phyloP scores from a whole-genome alignment of 1,140 invertebrate species.

The Papilio aristodemus region DNA sequence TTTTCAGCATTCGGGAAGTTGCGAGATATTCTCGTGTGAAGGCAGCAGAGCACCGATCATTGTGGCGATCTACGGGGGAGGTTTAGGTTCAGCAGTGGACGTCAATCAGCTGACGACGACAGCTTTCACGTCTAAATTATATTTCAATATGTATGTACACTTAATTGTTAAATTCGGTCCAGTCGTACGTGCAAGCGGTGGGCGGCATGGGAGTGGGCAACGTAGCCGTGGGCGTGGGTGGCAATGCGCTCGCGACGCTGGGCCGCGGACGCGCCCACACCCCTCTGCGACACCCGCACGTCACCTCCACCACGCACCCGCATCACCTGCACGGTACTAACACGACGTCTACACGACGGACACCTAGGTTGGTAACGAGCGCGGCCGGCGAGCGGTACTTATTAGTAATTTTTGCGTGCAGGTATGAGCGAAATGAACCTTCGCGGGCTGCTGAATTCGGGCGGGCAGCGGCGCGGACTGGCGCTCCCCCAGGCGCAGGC shows the following conservation, averaged over 20 bases:
- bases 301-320: conserved; percentile 76
- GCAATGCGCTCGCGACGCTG: conserved; percentile 52
- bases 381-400: too few relatives aligned
- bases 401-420: conserved; percentile 31
- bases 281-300: conserved; percentile 71
- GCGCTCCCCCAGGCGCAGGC: conserved; percentile 44
- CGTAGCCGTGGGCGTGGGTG: conserved; percentile 45
- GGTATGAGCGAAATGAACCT: conserved; percentile 76
- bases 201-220: conserved; percentile 37
- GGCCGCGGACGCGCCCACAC: conserved; percentile 75
- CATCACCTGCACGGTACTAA: conserved; percentile 70
- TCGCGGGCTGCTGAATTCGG: conserved; percentile 70
- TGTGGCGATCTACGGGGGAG: too few relatives aligned
- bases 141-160: too few relatives aligned
- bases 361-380: too few relatives aligned
- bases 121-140: too few relatives aligned
- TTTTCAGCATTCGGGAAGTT: too few relatives aligned
- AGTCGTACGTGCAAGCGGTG: conserved; percentile 50
- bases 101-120: too few relatives aligned
- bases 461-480: conserved; percentile 38
- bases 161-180: conserved; percentile 14
- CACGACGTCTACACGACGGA: neutral
- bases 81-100: too few relatives aligned
- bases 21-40: too few relatives aligned
- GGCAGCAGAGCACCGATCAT: too few relatives aligned